Conservation (phyloP, 2,113 vertebrate genomes). For the Cariama cristata region DNA sequence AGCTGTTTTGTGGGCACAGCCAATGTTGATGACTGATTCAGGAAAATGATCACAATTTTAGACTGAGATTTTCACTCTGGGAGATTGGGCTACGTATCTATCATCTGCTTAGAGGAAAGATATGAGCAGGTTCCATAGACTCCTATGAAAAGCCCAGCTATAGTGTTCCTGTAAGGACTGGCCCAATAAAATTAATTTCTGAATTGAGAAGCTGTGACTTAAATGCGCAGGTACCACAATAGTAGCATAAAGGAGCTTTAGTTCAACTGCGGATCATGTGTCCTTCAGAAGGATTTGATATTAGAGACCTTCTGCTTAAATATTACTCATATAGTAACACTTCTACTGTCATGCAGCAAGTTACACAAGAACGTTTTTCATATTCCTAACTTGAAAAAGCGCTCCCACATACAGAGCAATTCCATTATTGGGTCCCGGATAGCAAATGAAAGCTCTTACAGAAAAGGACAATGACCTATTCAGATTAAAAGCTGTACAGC, state of each 20-base stretch:
- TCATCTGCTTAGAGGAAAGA: neutral
- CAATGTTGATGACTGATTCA: neutral
- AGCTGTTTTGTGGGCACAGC: neutral
- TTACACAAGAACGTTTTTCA: slow-evolving; percentile 10
- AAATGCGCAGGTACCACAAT: neutral
- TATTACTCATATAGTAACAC: neutral
- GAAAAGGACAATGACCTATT: slow-evolving; percentile 5
- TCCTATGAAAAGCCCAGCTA: neutral
- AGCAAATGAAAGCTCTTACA: slow-evolving; percentile 29
- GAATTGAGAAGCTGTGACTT: neutral
- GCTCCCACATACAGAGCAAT: neutral
- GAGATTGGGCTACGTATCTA: neutral
- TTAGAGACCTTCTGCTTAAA: neutral
- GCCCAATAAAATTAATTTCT: neutral
- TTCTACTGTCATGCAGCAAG: neutral
- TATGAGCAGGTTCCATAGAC: neutral
- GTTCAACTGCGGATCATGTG: fast-evolving
- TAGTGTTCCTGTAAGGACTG: neutral
- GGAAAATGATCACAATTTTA: neutral
- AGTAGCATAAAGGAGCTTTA: neutral
- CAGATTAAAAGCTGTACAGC: neutral
- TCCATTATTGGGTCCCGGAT: neutral
- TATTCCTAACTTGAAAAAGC: neutral
- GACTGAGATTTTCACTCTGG: neutral
- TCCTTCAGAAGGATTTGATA: neutral